Evolutionary conservation across 2,888 invertebrate species (phyloP).

Genomic region (Tipula vernalis): DNA sequence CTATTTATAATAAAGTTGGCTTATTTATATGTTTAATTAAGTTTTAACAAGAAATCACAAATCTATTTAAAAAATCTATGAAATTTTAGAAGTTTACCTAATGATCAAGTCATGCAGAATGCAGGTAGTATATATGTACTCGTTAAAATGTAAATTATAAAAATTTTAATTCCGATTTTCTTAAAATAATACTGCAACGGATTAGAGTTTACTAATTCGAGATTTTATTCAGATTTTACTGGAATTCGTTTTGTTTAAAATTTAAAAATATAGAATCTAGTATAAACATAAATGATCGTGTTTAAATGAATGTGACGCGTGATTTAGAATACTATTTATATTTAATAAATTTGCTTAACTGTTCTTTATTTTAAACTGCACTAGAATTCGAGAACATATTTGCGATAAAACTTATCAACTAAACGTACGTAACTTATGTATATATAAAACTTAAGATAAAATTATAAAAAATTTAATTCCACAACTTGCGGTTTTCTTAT

Average conservation of each 20-base stretch:
- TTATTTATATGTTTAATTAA: background rate
- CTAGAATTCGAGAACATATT: background rate
- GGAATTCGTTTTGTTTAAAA: background rate
- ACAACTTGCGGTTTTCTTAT: background rate
- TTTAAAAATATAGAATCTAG: background rate
- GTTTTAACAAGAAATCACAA: background rate
- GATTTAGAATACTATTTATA: background rate
- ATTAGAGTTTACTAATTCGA: background rate
- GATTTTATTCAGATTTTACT: background rate
- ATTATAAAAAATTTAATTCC: background rate
- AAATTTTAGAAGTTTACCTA: background rate
- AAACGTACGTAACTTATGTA: background rate
- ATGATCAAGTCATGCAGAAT: background rate
- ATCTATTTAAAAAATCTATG: background rate
- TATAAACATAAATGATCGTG: background rate
- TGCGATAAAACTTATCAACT: background rate
- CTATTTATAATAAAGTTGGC: background rate
- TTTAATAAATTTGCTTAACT: background rate
- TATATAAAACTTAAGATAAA: background rate
- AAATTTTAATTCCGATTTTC: background rate
- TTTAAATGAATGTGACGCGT: background rate
- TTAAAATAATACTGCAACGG: background rate
- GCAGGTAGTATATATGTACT: background rate
- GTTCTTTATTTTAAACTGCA: background rate
- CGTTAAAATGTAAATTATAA: background rate